phyloP scores from a whole-genome alignment of 35 echinoderm and acorn worm species.

The Stichopus chloronotus region DNA sequence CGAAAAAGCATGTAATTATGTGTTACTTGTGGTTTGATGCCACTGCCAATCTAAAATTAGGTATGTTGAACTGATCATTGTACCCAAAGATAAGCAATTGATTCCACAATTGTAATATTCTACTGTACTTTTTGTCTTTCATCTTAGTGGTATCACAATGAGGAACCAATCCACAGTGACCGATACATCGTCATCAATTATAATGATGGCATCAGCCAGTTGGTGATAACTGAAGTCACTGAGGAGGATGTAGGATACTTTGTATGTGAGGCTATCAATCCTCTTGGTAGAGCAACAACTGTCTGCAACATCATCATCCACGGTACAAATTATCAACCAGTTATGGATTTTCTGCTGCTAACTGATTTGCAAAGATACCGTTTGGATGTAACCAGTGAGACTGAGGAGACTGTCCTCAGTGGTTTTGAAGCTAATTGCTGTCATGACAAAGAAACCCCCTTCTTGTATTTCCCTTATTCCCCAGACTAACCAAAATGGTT shows the following conservation, averaged over 20 bases:
- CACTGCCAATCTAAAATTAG: too few relatives aligned
- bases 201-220: conserved; percentile 77
- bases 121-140: conserved; percentile 9
- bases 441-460: neutral
- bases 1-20: too few relatives aligned
- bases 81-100: too few relatives aligned
- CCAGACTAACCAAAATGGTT: neutral
- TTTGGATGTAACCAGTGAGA: neutral
- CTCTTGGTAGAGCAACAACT: conserved; percentile 74
- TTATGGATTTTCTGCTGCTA: conserved; percentile 40
- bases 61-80: too few relatives aligned
- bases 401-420: neutral
- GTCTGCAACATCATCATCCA: conserved; percentile 50
- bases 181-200: conserved; percentile 84
- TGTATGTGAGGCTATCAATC: conserved; percentile 84
- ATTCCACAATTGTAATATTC: too few relatives aligned
- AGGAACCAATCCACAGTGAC: conserved; percentile 66
- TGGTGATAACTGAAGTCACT: conserved; percentile 84
- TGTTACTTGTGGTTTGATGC: too few relatives aligned
- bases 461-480: neutral
- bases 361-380: neutral
- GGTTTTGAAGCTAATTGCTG: neutral
- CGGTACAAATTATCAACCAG: conserved; percentile 33
- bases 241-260: conserved; percentile 84
- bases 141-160: conserved; percentile 52